Base-by-base conservation (phyloP, 2,113 vertebrate genomes). In the Monopterus albus region DNA sequence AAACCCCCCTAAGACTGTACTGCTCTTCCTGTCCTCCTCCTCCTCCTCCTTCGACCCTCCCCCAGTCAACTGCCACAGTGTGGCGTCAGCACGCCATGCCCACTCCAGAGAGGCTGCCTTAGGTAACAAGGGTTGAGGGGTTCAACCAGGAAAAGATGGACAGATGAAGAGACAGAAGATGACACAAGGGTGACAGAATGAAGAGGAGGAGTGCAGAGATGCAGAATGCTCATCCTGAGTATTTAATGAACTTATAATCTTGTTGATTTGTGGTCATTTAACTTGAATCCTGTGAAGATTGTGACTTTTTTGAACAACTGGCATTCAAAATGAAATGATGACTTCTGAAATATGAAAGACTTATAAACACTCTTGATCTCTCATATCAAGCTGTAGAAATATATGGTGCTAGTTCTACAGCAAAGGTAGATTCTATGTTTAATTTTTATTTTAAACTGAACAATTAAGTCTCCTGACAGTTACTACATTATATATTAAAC, bases 81-180 rank as follows among this genome's bases (percentile, higher is more conserved):
- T 89, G 85, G 89, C 72, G 85, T 89, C 84, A 89, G 2, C 46
- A 82, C 58, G 67, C 61, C 79, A 66, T 82, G 12, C 89, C 90
- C 83, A 35, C 75, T 57, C 15, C 38, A 39, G 23, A 61, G 62
- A 82, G 64, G 61, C 85, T 83, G 78, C 68, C 90, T 90, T 92
- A 87, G 89, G 90, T 91, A 91, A 91, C 81, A 75, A 62, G 75
- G 82, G 72, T 82, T 77, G 84, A 6, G 40, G 67, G 65, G 85
- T 90, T 84, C 77, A 74, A 71, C 29, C 21, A 67, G 81, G 46
- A 76, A 71, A 28, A 46, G 36, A 72, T 20, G 39, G 39, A 67
- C 43, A 52, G 39, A 28, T 5, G 13, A 53, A 45, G 39, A 57
- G 5, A 38, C 20, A 20, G 15, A 59, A 11, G 35, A 51, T 28